Base-by-base conservation (phyloP, 2,797 vertebrate species). In the Myotis findleyi region DNA sequence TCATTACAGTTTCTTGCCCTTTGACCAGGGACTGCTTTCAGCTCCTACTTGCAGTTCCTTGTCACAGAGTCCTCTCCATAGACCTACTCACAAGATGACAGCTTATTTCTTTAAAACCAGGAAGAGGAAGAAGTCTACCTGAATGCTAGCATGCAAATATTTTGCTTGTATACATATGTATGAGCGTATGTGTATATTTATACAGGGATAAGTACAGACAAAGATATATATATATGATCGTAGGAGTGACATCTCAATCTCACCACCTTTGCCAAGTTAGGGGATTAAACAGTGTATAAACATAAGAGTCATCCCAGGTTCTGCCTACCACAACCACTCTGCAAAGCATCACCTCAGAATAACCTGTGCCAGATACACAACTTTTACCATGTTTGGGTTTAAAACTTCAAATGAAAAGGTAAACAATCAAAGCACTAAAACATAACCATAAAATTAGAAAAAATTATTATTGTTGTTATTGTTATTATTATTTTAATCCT, bases 381-480 rank as follows among this genome's bases (percentile, higher is more conserved):
- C 30, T 68, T 76, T 64, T 75, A 33, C 73, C 30, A 80, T 47
- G 2, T 4, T 5, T 68, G 68, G 30, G 57, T 76, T 92, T 92
- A 62, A 77, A 86, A 77, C 18, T 85, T 38, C 13, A 72, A 75
- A 30, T 14, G 16, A 41, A 59, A 77, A 95, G 33, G 16, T 5
- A 81, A 88, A 81, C 23, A 66, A 55, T 30, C 4, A 91, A 83
- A 94, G 95, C 13, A 73, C 13, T 89, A 73, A 80, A 94, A 64
- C 41, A 12, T 80, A 47, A 17, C 13, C 25, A 76, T 72, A 68
- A 36, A 64, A 77, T 38, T 38, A 38, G 38, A 38, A 38, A 5
- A 38, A 38, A 38, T 5, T 38, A 38, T 38, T 38, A 38, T 38
- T 38, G 38, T 38, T 38, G 38, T 38, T 38, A 5, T 38, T 38